phyloP scores from a whole-genome alignment of 2,113 vertebrate species.

The Kobus ellipsiprymnus region DNA sequence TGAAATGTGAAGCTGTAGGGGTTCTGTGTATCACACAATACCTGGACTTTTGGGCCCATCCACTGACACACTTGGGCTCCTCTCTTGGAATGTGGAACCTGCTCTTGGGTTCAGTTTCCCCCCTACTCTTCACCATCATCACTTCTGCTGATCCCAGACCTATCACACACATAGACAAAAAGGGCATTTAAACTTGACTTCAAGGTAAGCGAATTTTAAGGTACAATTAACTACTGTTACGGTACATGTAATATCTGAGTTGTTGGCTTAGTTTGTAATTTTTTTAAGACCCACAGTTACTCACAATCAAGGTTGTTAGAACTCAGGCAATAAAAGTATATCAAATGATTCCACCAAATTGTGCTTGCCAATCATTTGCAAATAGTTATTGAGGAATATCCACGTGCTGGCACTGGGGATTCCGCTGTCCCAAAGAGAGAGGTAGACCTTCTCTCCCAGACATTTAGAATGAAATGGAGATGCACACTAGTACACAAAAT shows the following conservation, averaged over 20 bases:
- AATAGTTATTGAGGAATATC: neutral
- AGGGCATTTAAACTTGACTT: neutral
- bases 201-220: constrained; percentile 6
- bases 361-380: neutral
- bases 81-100: neutral
- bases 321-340: neutral
- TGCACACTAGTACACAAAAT: neutral
- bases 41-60: neutral
- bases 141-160: neutral
- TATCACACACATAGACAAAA: neutral
- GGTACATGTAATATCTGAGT: neutral
- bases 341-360: neutral
- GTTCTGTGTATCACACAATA: neutral
- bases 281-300: neutral
- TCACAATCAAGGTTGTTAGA: neutral
- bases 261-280: neutral
- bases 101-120: neutral
- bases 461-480: neutral
- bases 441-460: neutral
- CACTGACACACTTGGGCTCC: neutral
- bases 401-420: neutral
- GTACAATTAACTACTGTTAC: neutral
- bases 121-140: neutral
- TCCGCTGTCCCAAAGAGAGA: neutral
- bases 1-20: neutral